Evolutionary conservation across 1,140 invertebrate species (phyloP).

Genomic region (Drosophila albomicans): DNA sequence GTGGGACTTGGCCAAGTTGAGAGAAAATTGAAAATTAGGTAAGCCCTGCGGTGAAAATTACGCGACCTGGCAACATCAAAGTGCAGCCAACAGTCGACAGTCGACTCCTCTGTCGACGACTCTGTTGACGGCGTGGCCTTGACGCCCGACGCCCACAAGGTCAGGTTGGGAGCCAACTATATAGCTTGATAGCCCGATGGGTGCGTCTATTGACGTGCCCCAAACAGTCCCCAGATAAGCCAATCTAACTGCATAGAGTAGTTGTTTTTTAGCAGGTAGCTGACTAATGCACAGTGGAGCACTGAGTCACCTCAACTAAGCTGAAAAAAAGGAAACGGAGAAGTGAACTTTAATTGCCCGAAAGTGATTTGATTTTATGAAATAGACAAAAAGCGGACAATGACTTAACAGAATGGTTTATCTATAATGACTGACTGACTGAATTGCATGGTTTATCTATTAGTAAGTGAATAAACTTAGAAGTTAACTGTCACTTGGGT

Average conservation of each 20-base stretch:
- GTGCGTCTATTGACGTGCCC: conserved; percentile 43
- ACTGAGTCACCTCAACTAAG: conserved; percentile 37
- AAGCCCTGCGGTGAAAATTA: conserved; percentile 48
- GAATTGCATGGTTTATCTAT: conserved; percentile 12
- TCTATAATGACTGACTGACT: conserved; percentile 16
- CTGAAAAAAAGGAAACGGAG: not conserved
- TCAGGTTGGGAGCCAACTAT: conserved; percentile 21
- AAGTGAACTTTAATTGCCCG: conserved; percentile 30
- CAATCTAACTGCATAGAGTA: not conserved
- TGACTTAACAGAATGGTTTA: conserved; percentile 7
- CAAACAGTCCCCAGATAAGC: conserved; percentile 20
- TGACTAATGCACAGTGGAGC: conserved; percentile 34
- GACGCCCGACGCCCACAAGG: conserved; percentile 38
- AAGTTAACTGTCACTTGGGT: not conserved
- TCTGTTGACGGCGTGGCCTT: conserved; percentile 24
- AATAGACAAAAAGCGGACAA: conserved; percentile 5
- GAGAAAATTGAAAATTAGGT: conserved; percentile 56
- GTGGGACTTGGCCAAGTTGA: conserved; percentile 42
- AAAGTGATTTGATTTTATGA: conserved; percentile 1
- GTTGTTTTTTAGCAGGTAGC: not conserved
- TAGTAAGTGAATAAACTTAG: conserved; percentile 12
- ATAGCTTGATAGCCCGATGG: conserved; percentile 11
- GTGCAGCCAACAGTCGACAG: conserved; percentile 32
- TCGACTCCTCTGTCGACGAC: not conserved
- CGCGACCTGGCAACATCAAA: conserved; percentile 54